Evolutionary conservation across 2,797 vertebrate species (phyloP), one percentile per base, ranked within the genome.

Genomic region (Cetoscarus ocellatus): DNA sequence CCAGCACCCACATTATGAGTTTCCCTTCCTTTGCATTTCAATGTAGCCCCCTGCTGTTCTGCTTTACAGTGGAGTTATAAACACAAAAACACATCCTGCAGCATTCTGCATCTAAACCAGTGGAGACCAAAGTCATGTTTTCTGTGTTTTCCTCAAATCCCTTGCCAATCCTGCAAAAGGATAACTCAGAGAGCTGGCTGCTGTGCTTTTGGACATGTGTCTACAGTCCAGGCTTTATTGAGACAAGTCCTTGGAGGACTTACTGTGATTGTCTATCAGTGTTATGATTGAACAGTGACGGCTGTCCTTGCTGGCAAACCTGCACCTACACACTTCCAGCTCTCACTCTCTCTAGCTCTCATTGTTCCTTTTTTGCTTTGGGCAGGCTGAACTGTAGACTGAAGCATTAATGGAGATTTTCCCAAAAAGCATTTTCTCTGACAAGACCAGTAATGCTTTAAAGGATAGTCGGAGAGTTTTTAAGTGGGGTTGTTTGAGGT

Each of bases 231-330:
- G 35, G 47, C 44, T 73, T 61, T 35, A 64, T 54, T 60, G 65
- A 54, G 43, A 43, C 7, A 6, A 45, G 55, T 70, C 57, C 15
- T 64, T 27, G 62, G 62, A 70, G 62, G 54, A 67, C 8, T 56
- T 47, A 72, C 39, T 58, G 50, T 67, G 65, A 73, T 55, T 71
- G 48, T 59, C 39, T 70, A 64, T 76, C 60, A 52, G 40, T 19
- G 19, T 59, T 60, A 66, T 62, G 18, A 79, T 79, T 73, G 67
- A 73, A 62, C 19, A 48, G 36, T 62, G 43, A 75, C 1, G 19
- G 10, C 27, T 27, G 27, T 4, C 27, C 27, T 27, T 27, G 27
- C 27, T 27, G 27, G 27, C 17, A 53, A 56, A 65, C 15, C 7
- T 43, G 65, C 11, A 17, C 58, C 57, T 64, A 6, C 36, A 39